These are phyloP conservation scores for Pterocles orientalis DNA, from an alignment of 2,113 vertebrate genomes.

Conservation along the genomic window DNA sequence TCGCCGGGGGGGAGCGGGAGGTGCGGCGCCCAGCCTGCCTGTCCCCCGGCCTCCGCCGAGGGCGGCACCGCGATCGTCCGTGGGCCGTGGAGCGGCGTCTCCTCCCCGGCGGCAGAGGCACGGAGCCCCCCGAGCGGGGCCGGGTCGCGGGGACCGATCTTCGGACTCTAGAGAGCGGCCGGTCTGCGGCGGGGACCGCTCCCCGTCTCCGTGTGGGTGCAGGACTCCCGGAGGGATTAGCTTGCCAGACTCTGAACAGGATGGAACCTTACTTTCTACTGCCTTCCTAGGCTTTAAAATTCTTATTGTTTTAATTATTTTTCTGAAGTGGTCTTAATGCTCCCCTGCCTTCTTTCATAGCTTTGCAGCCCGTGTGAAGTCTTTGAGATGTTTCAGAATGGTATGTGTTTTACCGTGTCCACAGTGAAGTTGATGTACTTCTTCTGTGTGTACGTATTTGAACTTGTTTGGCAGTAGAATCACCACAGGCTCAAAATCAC, in stretches of 20 bases:
- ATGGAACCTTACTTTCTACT: not conserved
- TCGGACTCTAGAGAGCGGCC: not conserved
- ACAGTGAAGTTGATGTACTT: not conserved
- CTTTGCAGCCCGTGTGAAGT: not conserved
- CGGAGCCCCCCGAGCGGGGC: not conserved
- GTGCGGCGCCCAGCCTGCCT: too few species aligned
- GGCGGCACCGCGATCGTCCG: not conserved
- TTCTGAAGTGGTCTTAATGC: not conserved
- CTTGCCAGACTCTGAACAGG: not conserved
- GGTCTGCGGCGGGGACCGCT: not conserved
- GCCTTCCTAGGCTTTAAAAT: rapidly evolving
- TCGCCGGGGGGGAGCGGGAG: not conserved
- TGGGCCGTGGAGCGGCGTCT: not conserved
- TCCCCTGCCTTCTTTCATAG: not conserved
- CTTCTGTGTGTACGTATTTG: rapidly evolving
- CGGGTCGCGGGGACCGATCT: not conserved
- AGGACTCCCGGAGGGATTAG: not conserved
- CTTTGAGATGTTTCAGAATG: not conserved
- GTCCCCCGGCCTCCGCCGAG: too few species aligned
- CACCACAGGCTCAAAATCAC: not conserved
- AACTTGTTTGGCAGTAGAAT: not conserved
- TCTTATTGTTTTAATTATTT: not conserved
- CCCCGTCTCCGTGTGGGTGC: not conserved
- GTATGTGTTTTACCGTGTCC: not conserved
- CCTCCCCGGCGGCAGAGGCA: too few species aligned